Evolutionary conservation across 2,888 invertebrate species (phyloP), one percentile per base, ranked within the genome.

Genomic region (Papilio elwesi): DNA sequence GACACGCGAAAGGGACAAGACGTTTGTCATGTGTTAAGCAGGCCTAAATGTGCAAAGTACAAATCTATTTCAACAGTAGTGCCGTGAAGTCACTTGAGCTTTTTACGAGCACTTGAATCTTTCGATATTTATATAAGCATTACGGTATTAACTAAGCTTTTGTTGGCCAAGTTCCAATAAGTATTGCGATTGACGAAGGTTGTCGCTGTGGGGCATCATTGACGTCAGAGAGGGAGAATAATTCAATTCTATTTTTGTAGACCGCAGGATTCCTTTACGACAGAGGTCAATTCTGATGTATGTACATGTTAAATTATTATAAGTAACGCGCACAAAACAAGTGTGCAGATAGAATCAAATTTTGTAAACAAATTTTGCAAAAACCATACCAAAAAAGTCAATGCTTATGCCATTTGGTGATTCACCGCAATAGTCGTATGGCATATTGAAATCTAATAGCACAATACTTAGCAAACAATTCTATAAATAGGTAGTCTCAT

Each of bases 101-200:
- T 59, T n/a, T 38, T 38, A 59, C 9, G 57, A 36, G 38, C 57
- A 59, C 57, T 59, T 36, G 8, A 59, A 59, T 59, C 38, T 26
- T 59, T 38, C 38, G 57, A 59, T 59, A 59, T 59, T 59, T 59
- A 59, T 59, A 59, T 13, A 59, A 59, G 38, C 57, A 57, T 57
- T 57, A 59, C 57, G 9, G 7, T 59, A 38, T 59, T 57, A 55
- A 36, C 57, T 57, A 38, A 2, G 38, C 38, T 59, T n/a, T 59
- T 8, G 38, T 59, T 59, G 59, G 59, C 59, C 13, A 26, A 59
- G 59, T 38, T 59, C 59, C 59, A 59, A 38, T 59, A 38, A 59
- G 38, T 11, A 26, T 38, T 13, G 36, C 6, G 55, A 7, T 59
- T n/a, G 13, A 59, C 12, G n/a, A 59, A 59, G 59, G 57, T 57